Evolutionary conservation across 2,797 vertebrate species (phyloP).

Genomic region (Pipistrellus nathusii): DNA sequence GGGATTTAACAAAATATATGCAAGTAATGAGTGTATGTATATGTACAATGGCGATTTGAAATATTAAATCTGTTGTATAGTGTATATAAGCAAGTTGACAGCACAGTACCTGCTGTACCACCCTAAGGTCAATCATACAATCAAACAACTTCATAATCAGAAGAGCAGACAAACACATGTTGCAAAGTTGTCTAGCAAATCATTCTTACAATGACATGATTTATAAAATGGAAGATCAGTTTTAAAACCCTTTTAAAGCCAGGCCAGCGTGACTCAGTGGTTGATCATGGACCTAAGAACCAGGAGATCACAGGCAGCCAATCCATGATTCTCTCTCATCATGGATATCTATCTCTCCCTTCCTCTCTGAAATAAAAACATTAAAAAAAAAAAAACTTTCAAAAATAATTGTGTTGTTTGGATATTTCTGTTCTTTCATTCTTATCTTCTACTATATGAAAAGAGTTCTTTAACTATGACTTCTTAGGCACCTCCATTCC

Average conservation of each 20-base stretch:
- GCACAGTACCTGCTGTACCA: neutral
- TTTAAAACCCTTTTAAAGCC: conserved; percentile 11
- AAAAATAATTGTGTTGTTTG: neutral
- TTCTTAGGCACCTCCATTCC: neutral
- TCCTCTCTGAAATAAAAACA: no score
- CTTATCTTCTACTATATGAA: conserved; percentile 20
- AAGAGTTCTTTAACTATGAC: conserved; percentile 54
- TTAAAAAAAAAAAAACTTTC: neutral
- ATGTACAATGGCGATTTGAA: neutral
- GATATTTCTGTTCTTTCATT: conserved; percentile 42
- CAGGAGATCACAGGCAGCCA: no score
- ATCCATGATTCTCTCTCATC: no score
- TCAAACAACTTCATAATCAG: neutral
- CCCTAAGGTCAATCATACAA: neutral
- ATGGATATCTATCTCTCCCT: no score
- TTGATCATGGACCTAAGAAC: no score
- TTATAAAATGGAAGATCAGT: conserved; percentile 30
- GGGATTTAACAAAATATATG: conserved; percentile 4
- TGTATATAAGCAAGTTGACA: conserved; percentile 21
- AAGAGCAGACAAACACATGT: neutral
- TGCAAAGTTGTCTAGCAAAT: neutral
- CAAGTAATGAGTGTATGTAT: conserved; percentile 26
- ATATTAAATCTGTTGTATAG: conserved; percentile 11
- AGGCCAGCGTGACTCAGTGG: no score
- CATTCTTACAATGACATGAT: neutral